phyloP scores from a whole-genome alignment of 1,140 invertebrate species.

The Reticulitermes speratus region DNA sequence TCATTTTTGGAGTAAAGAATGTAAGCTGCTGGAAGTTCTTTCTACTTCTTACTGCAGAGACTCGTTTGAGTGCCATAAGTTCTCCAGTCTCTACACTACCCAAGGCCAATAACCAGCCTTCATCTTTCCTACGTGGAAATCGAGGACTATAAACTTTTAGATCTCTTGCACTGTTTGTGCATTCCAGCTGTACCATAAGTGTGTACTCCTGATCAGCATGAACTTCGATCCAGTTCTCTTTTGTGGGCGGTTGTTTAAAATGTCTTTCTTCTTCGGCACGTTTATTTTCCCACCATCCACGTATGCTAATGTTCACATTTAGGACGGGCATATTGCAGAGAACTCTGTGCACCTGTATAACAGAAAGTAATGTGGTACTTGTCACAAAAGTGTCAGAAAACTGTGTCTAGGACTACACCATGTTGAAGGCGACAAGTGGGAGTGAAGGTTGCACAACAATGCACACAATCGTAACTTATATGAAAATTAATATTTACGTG shows the following conservation, averaged over 20 bases:
- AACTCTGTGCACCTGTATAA: constrained; percentile 52
- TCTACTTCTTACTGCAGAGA: constrained; percentile 51
- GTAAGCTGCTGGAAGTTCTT: constrained; percentile 55
- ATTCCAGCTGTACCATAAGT: constrained; percentile 57
- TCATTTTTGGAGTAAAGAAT: constrained; percentile 61
- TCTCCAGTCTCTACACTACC: constrained; percentile 71
- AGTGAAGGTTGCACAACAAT: too few species aligned
- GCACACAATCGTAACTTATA: too few species aligned
- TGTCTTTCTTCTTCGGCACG: constrained; percentile 48
- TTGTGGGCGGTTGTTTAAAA: neutral
- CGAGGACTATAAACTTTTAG: constrained; percentile 72
- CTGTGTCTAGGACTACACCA: too few species aligned
- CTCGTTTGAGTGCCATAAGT: constrained; percentile 84
- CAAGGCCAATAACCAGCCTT: constrained; percentile 91
- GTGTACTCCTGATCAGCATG: constrained; percentile 72
- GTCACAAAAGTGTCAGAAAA: too few species aligned
- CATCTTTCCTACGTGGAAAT: constrained; percentile 91
- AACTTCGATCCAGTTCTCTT: constrained; percentile 57
- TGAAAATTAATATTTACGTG: too few species aligned
- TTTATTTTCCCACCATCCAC: constrained; percentile 55
- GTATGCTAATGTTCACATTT: constrained; percentile 55
- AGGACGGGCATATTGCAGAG: constrained; percentile 63
- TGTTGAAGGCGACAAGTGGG: too few species aligned
- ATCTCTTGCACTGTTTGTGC: constrained; percentile 49
- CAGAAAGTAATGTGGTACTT: too few species aligned